Evolutionary conservation across 2,113 vertebrate species (phyloP).

Genomic region (Melanocharis versteri): DNA sequence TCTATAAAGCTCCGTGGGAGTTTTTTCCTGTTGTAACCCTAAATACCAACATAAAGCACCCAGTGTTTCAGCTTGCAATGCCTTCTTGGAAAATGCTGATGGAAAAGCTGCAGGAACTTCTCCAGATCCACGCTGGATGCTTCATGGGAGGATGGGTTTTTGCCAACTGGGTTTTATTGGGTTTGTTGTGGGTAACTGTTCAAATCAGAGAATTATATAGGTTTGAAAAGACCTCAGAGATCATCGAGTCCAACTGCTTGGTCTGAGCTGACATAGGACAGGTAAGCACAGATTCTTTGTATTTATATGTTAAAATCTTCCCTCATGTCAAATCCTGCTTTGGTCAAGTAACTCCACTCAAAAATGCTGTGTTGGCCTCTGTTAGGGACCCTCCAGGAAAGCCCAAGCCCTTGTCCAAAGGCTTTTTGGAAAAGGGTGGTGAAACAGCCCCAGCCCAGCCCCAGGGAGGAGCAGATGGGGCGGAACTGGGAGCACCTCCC

Average conservation of each 20-base stretch:
- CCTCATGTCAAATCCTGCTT: not conserved
- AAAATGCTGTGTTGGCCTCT: fast-evolving
- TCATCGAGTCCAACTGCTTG: fast-evolving
- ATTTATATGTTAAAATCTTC: not conserved
- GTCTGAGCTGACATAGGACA: not conserved
- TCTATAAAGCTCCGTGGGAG: fast-evolving
- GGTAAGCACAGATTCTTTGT: not conserved
- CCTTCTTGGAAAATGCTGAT: not conserved
- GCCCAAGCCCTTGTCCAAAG: not conserved
- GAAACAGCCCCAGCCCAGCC: not conserved
- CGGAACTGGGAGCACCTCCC: not conserved
- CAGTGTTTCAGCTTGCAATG: not conserved
- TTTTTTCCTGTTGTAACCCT: not conserved
- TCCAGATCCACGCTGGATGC: fast-evolving
- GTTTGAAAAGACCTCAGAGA: not conserved
- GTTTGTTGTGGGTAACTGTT: not conserved
- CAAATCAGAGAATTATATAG: not conserved
- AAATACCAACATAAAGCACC: not conserved
- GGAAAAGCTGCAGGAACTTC: not conserved
- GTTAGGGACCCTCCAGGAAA: not conserved
- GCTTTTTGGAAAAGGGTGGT: not conserved
- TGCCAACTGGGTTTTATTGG: fast-evolving
- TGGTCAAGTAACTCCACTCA: not conserved
- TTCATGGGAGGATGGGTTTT: not conserved
- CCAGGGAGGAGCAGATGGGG: not conserved